Evolutionary conservation across 2,888 invertebrate genomes (phyloP).

Genomic region (Agonopterix alstromeriana): DNA sequence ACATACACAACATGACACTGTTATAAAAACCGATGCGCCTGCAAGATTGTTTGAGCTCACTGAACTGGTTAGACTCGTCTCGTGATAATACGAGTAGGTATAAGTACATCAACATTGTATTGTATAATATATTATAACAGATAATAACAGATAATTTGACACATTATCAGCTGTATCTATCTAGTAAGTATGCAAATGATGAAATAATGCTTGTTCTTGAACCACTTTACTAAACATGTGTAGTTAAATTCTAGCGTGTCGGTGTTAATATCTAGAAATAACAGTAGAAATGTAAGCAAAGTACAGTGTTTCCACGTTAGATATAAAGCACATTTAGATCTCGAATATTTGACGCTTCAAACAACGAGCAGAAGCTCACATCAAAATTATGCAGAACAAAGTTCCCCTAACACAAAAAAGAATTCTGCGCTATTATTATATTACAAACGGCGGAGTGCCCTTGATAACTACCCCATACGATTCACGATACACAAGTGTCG

Average conservation of each 20-base stretch:
- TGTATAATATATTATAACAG: conserved; percentile 26
- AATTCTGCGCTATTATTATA: conserved; percentile 67
- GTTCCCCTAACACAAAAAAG: conserved; percentile 44
- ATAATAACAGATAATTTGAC: conserved; percentile 14
- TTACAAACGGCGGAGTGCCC: conserved; percentile 63
- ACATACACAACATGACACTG: conserved; percentile 25
- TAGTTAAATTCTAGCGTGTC: conserved; percentile 6
- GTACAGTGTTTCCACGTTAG: conserved; percentile 3
- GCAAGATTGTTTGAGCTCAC: conserved; percentile 34
- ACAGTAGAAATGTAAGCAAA: conserved; percentile 4
- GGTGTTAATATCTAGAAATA: conserved; percentile 9
- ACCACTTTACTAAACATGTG: conserved; percentile 13
- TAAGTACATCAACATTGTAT: conserved; percentile 2
- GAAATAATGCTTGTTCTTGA: conserved; percentile 15
- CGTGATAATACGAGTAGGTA: background rate
- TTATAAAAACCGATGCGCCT: conserved; percentile 40
- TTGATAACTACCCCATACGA: conserved; percentile 67
- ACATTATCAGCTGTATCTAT: conserved; percentile 17
- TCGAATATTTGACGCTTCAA: conserved; percentile 2
- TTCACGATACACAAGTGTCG: conserved; percentile 66
- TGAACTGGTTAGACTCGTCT: conserved; percentile 33
- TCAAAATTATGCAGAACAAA: conserved; percentile 29
- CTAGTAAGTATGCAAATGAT: conserved; percentile 4
- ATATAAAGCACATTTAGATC: conserved; percentile 3
- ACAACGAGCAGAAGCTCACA: conserved; percentile 6